These are phyloP conservation scores for Virgularia gustaviana DNA, from an alignment of 92 coral and sea anemone species.

Conservation along the genomic window DNA sequence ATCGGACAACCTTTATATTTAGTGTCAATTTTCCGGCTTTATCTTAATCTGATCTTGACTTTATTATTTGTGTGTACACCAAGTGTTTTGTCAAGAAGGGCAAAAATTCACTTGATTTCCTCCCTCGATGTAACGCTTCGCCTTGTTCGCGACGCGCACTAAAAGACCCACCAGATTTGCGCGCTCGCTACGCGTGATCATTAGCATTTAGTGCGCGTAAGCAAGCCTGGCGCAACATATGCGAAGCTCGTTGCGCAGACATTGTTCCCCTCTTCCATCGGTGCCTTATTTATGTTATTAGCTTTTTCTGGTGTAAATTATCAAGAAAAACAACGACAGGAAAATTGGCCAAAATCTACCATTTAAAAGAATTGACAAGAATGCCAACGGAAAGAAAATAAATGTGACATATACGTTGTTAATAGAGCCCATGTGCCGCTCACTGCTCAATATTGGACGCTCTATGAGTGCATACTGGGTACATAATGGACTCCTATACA, in stretches of 20 bases:
- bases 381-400: conserved; percentile 40
- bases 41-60: conserved; percentile 23
- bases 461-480: not conserved
- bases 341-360: conserved; percentile 30
- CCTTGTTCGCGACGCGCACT: not conserved
- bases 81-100: conserved; percentile 12
- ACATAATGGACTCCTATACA: not conserved
- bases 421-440: conserved; percentile 34
- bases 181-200: too few species aligned
- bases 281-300: conserved; percentile 15
- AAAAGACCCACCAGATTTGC: not conserved
- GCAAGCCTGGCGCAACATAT: conserved; percentile 26
- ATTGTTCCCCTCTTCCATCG: not conserved
- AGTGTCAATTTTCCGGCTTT: conserved; percentile 35
- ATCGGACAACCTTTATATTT: conserved; percentile 17
- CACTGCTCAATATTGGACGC: not conserved
- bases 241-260: conserved; percentile 8
- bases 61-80: conserved; percentile 13
- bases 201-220: too few species aligned
- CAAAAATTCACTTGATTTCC: not conserved
- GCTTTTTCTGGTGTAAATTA: conserved; percentile 39
- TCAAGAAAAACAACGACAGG: conserved; percentile 30
- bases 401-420: conserved; percentile 32
- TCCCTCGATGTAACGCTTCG: not conserved
- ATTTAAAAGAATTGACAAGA: conserved; percentile 29